Evolutionary conservation across 2,888 invertebrate species (phyloP).

Genomic region (Gisinianus flammeolus): DNA sequence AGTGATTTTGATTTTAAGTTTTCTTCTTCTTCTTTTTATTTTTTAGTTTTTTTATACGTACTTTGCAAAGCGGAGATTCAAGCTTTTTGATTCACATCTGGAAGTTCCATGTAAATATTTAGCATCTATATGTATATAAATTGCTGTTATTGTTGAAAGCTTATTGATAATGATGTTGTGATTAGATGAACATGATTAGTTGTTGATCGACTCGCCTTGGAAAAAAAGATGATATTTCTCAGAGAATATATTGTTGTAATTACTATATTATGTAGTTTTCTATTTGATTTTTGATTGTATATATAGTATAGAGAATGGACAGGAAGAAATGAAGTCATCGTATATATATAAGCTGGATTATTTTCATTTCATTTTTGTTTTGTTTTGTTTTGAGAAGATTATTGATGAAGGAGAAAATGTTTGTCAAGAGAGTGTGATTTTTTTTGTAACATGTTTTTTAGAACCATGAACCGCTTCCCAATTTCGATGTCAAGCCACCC

Average conservation of each 20-base stretch:
- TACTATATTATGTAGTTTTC: background rate
- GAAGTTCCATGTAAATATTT: background rate
- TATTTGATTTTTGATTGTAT: background rate
- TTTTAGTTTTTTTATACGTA: too few species aligned
- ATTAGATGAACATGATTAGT: background rate
- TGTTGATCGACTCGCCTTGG: background rate
- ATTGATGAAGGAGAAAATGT: background rate
- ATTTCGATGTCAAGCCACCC: slow-evolving; percentile 86
- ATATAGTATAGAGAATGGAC: background rate
- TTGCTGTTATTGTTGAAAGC: background rate
- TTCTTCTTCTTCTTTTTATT: background rate
- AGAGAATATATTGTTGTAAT: background rate
- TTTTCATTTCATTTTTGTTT: background rate
- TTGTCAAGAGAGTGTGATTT: background rate
- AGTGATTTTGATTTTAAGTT: slow-evolving; percentile 16
- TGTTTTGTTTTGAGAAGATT: background rate
- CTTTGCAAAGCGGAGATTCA: background rate
- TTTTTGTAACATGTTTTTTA: slow-evolving; percentile 41
- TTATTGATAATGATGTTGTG: background rate
- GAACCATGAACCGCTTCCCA: slow-evolving; percentile 69
- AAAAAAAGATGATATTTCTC: background rate
- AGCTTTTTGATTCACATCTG: background rate
- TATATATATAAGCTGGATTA: slow-evolving; percentile 2
- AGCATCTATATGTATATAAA: background rate
- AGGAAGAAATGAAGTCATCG: background rate